These are phyloP conservation scores for Nomada flava DNA, from an alignment of 2,888 invertebrate species.

Conservation along the genomic window DNA sequence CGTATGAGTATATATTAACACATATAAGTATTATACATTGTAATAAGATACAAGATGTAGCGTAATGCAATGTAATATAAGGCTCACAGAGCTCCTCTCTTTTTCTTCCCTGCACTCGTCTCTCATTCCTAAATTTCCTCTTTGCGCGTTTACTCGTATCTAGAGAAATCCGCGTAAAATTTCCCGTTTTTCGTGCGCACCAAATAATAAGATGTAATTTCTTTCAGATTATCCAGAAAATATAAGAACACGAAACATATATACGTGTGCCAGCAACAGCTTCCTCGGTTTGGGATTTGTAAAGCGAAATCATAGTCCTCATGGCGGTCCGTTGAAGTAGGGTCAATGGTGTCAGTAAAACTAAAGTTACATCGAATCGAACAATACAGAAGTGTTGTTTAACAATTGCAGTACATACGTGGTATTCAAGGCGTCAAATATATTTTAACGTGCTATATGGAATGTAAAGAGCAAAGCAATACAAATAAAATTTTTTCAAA, in stretches of 20 bases:
- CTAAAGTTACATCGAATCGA: constrained; percentile 12
- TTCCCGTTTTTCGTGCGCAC: background rate
- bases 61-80: constrained; percentile 16
- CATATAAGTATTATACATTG: constrained; percentile 46
- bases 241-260: constrained; percentile 4
- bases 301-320: constrained; percentile 49
- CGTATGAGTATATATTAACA: constrained; percentile 37
- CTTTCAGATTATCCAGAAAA: background rate
- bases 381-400: constrained; percentile 14
- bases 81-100: background rate
- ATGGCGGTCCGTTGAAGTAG: constrained; percentile 23
- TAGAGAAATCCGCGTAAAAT: background rate
- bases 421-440: too few species aligned
- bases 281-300: constrained; percentile 53
- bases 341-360: constrained; percentile 35
- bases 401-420: background rate
- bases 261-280: constrained; percentile 36
- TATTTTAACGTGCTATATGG: background rate
- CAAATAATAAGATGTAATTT: background rate
- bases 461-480: background rate
- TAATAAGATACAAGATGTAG: constrained; percentile 43
- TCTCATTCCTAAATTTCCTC: constrained; percentile 3
- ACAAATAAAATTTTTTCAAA: background rate
- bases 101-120: background rate
- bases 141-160: background rate